Evolutionary conservation across 2,888 invertebrate genomes (phyloP), one percentile per base, ranked within the genome.

Genomic region (Leucophenga maculata): DNA sequence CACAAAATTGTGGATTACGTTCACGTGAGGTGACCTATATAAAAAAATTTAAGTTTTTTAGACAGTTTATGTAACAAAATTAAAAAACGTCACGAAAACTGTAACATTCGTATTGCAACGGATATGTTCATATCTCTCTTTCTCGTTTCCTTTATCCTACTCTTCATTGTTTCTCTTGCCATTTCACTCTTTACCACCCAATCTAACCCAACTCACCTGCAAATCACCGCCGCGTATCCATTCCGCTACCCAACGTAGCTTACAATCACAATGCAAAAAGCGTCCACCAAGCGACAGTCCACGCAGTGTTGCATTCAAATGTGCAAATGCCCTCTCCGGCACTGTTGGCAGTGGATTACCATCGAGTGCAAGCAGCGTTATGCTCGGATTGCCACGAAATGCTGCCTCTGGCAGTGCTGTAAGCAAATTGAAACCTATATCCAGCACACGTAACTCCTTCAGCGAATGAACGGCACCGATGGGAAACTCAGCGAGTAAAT

Each of bases 1-100:
- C 97, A 84, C 97, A 97, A 88, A 97, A 97, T 87, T 97, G 97
- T 8, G 97, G 97, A 88, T 95, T 96, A 79, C 96, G 91, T 88
- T 97, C 97, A 55, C 97, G 91, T 74, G 96, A 96, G 13, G 97
- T 97, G 20, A 97, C 89, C 88, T 88, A 13, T 22, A 16, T 44
- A 20, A 14, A 46, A 3, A 2, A 16, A 26, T 20, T 48, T 54
- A 18, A 18, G 9, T 13, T 48, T 44, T 22, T 11, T 22, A 8
- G 48, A 60, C n/a, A n/a, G n/a, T n/a, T n/a, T n/a, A n/a, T n/a
- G n/a, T n/a, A n/a, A n/a, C n/a, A n/a, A n/a, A n/a, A n/a, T n/a
- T n/a, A n/a, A n/a, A n/a, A n/a, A n/a, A n/a, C n/a, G n/a, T n/a
- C n/a, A n/a, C n/a, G n/a, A n/a, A n/a, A n/a, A n/a, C n/a, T n/a